Percentiles rank a stretch among this genome's conserved stretches.
Evolutionary conservation across 2,797 vertebrate genomes (phyloP).

Genomic region (Poeciliopsis turneri): DNA sequence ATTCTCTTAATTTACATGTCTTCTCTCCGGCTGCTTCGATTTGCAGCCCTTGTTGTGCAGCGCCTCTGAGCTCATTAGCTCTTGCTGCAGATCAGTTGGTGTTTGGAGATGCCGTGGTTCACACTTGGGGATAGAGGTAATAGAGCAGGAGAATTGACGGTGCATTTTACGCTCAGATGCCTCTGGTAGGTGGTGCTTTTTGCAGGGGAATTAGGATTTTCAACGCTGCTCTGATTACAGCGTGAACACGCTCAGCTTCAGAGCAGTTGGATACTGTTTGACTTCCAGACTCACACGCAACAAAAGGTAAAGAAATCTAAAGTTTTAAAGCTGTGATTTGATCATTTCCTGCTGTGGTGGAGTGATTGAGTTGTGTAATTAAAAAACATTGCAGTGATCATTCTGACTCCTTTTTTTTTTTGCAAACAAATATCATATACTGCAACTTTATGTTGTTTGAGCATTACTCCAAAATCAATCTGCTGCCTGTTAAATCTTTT

Average conservation of each 20-base stretch:
- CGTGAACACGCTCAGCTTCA: slow-evolving; percentile 12
- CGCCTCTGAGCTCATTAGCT: slow-evolving; percentile 74
- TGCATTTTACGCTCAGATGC: slow-evolving; percentile 31
- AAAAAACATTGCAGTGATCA: not conserved
- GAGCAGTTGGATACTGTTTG: slow-evolving; percentile 16
- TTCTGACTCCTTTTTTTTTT: not conserved
- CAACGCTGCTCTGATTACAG: slow-evolving; percentile 5
- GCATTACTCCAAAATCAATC: not conserved
- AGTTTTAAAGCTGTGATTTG: slow-evolving; percentile 5
- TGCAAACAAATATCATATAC: not conserved
- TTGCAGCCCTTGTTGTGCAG: slow-evolving; percentile 53
- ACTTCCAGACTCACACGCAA: not conserved
- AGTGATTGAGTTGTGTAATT: not conserved
- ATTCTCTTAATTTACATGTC: slow-evolving; percentile 65
- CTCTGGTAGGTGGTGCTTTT: slow-evolving; percentile 30
- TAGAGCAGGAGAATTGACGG: slow-evolving; percentile 47
- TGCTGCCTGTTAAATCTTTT: not conserved
- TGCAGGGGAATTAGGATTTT: slow-evolving; percentile 16
- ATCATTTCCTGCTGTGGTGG: not conserved
- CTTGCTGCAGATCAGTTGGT: slow-evolving; percentile 67
- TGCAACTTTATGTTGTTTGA: not conserved
- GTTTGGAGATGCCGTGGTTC: slow-evolving; percentile 49
- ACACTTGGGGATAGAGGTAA: slow-evolving; percentile 56
- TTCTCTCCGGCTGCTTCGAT: slow-evolving; percentile 60
- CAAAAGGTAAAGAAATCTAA: slow-evolving; percentile 8